Percentiles rank a stretch among this genome's conserved stretches.
Conservation (phyloP, 2,888 invertebrate species). For the Drosophila nigricruria region DNA sequence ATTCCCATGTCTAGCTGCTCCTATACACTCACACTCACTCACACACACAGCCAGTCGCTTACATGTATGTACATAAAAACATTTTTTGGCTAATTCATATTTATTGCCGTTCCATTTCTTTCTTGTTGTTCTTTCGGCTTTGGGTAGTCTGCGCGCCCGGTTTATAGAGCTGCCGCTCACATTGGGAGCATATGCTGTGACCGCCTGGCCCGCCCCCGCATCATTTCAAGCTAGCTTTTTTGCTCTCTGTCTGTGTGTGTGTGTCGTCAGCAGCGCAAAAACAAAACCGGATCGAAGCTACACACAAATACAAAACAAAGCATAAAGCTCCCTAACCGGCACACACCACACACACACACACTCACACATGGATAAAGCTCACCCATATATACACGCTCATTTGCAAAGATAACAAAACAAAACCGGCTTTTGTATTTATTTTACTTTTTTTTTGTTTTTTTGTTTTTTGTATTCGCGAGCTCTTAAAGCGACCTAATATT, state of each 20-base stretch:
- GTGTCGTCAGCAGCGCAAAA: constrained; percentile 53
- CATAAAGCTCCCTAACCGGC: constrained; percentile 66
- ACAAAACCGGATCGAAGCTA: constrained; percentile 61
- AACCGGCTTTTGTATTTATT: constrained; percentile 61
- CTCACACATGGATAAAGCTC: constrained; percentile 45
- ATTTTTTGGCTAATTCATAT: constrained; percentile 61
- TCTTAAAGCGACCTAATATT: constrained; percentile 68
- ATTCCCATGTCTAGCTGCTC: constrained; percentile 47
- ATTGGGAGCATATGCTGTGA: constrained; percentile 49
- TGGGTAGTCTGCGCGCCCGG: constrained; percentile 46
- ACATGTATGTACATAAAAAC: constrained; percentile 18
- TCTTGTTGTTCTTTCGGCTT: constrained; percentile 53
- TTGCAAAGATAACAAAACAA: constrained; percentile 60
- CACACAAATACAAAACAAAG: constrained; percentile 55
- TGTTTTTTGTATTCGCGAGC: constrained; percentile 19
- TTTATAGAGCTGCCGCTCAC: constrained; percentile 35
- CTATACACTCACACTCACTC: not conserved
- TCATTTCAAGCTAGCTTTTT: constrained; percentile 18
- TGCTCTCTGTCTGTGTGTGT: constrained; percentile 29
- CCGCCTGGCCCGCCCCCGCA: constrained; percentile 13
- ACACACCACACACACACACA: constrained; percentile 31
- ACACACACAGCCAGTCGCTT: not conserved
- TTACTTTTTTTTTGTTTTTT: constrained; percentile 29
- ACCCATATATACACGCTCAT: constrained; percentile 70
- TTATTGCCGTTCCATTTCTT: constrained; percentile 61